Base-by-base conservation (phyloP, 2,797 vertebrate species). In the Leptodactylus fallax region DNA sequence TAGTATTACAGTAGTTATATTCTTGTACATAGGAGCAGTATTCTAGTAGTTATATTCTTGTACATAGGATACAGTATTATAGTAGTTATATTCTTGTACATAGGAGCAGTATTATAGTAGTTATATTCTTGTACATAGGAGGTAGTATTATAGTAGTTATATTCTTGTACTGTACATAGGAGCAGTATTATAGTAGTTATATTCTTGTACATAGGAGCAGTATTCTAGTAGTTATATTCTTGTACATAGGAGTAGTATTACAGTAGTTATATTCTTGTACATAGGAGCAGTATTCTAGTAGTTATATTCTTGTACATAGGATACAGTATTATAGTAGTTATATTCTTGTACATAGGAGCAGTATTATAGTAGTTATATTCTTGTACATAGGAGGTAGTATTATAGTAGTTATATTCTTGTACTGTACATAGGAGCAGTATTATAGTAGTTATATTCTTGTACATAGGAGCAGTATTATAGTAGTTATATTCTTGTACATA, bases 171-270 rank as follows among this genome's bases (percentile, higher is more conserved):
- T n/a, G n/a, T n/a, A n/a, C n/a, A n/a, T n/a, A n/a, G n/a, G n/a
- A n/a, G n/a, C n/a, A n/a, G n/a, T 71, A 71, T 71, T 71, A 71
- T 71, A 71, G 27, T 45, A 71, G 67, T 71, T 71, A 71, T 71
- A 71, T 71, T 71, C 67, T 45, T 36, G 67, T 71, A 71, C 14
- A 71, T 71, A 71, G 65, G 65, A 16, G 56, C 65, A 69, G 65
- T 69, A 69, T 69, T 69, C 14, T 47, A 72, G 69, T 72, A 72
- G 69, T 72, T 72, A 45, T 72, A 72, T 47, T 19, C 16, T 47
- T 72, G 69, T 72, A 72, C 10, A 72, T 72, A 72, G 69, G 69
- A 6, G 36, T 17, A 21, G 69, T 72, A 71, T 71, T 71, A 71
- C 47, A 47, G 69, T 47, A 72, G 69, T 72, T 72, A 72, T 72